Evolutionary conservation across 2,797 vertebrate species (phyloP), one percentile per base, ranked within the genome.

Genomic region (Heteromormyrus szaboi): DNA sequence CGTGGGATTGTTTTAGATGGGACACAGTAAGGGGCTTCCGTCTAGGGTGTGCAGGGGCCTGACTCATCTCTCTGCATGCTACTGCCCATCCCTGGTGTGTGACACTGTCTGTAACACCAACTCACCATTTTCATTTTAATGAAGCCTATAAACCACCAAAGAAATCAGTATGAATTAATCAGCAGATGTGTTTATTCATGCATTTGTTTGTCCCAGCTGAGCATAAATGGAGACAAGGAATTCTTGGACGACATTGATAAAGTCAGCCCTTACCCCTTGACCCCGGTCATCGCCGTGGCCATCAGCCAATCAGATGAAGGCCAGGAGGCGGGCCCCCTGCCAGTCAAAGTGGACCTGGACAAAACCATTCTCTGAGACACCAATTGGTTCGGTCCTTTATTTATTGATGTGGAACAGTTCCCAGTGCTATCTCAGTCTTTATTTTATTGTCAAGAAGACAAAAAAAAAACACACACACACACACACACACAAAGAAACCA

Each of bases 261-360:
- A 92, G 89, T 93, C 0, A 14, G 92, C 0, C 0, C 90, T 0
- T 95, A 93, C 79, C 88, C 94, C 0, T 90, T 96, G 91, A 90
- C 91, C 0, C 90, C 94, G 0, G 0, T 94, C 89, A 22, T 95
- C 17, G 85, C 94, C 0, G 90, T 96, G 72, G 91, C 94, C 51
- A 89, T 95, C 88, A 93, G 93, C 89, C 93, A 94, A 0, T 22
- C 88, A 0, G 93, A 85, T 0, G 87, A 94, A 0, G 12, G 90
- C 0, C 94, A 92, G 56, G 95, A 94, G 0, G 93, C 90, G 0
- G 95, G 93, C 41, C 94, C 93, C 0, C 95, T 96, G 62, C 95
- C 96, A 1, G 94, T 96, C 92, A 96, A 95, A 91, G 93, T 96
- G 44, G 94, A 95, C 91, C 91, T 97, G 92, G 94, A 95, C 91